Evolutionary conservation across 2,797 vertebrate species (phyloP), one percentile per base, ranked within the genome.

Genomic region (Chelidonichthys spinosus): DNA sequence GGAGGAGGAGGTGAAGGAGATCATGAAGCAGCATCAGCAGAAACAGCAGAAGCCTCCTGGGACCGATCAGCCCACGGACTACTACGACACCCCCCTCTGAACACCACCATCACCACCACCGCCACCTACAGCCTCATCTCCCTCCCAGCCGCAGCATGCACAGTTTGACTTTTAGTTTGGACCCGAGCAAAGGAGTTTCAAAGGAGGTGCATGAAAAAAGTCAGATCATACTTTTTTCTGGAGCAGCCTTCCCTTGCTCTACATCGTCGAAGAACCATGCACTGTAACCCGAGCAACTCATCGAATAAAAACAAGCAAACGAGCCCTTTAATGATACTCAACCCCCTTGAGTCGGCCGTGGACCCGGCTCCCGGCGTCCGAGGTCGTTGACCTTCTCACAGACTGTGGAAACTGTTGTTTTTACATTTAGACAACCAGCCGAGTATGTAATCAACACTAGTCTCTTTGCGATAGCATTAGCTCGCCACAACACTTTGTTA

Each of bases 1-100:
- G 49, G 98, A 99, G 82, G 98, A 99, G 85, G 98, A 99, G 76
- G 98, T 99, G 60, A 98, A 97, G 84, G 98, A 99, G 88, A 97
- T 99, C 66, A 99, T 99, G 97, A 99, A 98, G 73, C 97, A 98
- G 82, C 97, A 98, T 91, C 97, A 98, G 89, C 97, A 97, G 63
- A 97, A 98, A 63, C 96, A 95, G 59, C 95, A 95, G 40, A 94
- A 93, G 70, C 93, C 93, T 0, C 69, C 86, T 8, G 93, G 92
- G 72, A 79, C 74, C 0, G 94, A 95, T 18, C 93, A 92, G 67
- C 90, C 94, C 2, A 86, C 92, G 3, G 97, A 98, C 90, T 97
- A 92, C 92, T 98, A 97, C 0, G 97, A 99, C 70, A 99, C 97
- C 0, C 97, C 97, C 7, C 97, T 99, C 89, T 99, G 96, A 98